Conservation (phyloP, 2,888 invertebrate species). For the Melanchra persicariae region DNA sequence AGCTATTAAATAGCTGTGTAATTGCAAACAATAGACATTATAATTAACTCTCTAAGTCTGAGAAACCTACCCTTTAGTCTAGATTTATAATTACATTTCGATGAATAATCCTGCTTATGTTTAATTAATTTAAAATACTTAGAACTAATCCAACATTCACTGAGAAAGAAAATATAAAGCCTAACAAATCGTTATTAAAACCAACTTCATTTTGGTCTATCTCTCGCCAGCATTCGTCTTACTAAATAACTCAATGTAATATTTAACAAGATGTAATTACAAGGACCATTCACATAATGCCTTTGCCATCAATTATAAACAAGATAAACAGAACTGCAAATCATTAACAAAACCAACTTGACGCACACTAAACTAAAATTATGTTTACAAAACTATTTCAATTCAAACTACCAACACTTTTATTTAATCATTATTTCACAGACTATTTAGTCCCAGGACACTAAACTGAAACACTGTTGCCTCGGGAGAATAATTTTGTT, state of each 20-base stretch:
- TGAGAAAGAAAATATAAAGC: conserved; percentile 15
- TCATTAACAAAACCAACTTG: conserved; percentile 43
- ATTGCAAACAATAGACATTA: background rate
- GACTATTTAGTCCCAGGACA: conserved; percentile 39
- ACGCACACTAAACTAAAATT: conserved; percentile 35
- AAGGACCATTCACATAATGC: conserved; percentile 39
- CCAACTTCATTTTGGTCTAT: conserved; percentile 13
- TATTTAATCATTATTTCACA: conserved; percentile 35
- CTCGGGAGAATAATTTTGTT: conserved; percentile 49
- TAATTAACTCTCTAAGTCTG: background rate
- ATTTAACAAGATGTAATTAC: conserved; percentile 37
- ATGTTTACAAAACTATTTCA: conserved; percentile 47
- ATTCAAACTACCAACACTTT: conserved; percentile 37
- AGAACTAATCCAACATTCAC: background rate
- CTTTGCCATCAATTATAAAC: conserved; percentile 37
- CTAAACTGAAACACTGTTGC: conserved; percentile 29
- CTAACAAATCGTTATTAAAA: conserved; percentile 12
- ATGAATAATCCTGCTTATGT: background rate
- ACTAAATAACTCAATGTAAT: conserved; percentile 32
- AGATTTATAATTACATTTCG: background rate
- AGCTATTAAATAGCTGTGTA: no score
- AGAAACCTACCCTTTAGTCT: background rate
- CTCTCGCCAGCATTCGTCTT: conserved; percentile 28
- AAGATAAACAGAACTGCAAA: conserved; percentile 48
- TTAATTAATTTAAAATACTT: background rate